Base-by-base conservation (phyloP, 2,797 vertebrate genomes). In the Xiphophorus birchmanni region DNA sequence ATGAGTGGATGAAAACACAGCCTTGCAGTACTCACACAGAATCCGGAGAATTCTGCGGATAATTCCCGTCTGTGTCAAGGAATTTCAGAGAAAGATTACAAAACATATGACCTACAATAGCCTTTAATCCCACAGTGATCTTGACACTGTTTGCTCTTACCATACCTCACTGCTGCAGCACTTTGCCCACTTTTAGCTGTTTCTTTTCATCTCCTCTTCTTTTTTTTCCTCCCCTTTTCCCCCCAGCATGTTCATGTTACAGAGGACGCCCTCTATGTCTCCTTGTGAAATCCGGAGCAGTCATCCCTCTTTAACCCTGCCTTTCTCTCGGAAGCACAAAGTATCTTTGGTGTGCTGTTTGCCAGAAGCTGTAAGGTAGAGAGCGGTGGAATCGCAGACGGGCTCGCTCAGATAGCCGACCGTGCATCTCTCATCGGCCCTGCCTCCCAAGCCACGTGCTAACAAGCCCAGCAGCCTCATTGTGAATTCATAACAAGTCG, bases 361-460 rank as follows among this genome's bases (percentile, higher is more conserved):
- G 94, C 92, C 93, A 95, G 91, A 80, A 93, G 92, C 93, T 84
- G 93, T 92, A 94, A 95, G 94, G 92, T 93, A 94, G 89, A 94
- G 89, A 91, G 88, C 92, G 93, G 94, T 93, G 92, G 91, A 95
- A 94, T 91, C 91, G 93, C 89, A 82, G 87, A 84, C 84, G 87
- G 92, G 88, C 92, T 93, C 91, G 90, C 88, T 3, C 86, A 89
- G 90, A 91, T 90, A 90, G 91, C 87, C 76, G 74, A 86, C 87
- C 83, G 81, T 83, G 90, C 90, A 88, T 93, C 90, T 85, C 89
- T 85, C 86, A 85, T 93, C 91, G 90, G 80, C 80, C 82, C 84
- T 76, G 72, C 82, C 88, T 90, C 86, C 86, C 89, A 84, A 87
- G 83, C 83, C 84, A 44, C 80, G 91, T 83, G 86, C 92, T 96